A percentile compares a stretch with the other conserved stretches of the same genome.
Evolutionary conservation across 2,888 invertebrate species (phyloP).

Genomic region (Caenorhabditis virilis): DNA sequence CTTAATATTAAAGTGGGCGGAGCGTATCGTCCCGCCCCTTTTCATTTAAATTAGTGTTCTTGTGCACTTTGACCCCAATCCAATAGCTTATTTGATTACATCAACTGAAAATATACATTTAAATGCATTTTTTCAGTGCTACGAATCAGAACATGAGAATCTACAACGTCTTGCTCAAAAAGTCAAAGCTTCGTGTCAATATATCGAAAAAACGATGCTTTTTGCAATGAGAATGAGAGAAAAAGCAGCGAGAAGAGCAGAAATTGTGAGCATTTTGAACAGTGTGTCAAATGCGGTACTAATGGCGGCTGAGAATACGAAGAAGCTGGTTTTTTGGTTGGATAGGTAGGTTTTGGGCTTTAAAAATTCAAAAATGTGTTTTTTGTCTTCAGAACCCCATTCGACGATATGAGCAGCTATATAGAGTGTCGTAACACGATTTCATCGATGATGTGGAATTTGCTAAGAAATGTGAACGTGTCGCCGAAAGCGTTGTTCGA

Average conservation of each 20-base stretch:
- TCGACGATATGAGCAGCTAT: conserved; percentile 74
- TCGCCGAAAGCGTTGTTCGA: conserved; percentile 44
- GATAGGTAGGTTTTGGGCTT: conserved; percentile 76
- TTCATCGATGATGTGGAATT: conserved; percentile 38
- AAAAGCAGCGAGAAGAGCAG: conserved; percentile 33
- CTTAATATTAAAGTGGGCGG: no score
- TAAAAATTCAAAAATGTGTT: background rate
- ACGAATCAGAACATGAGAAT: conserved; percentile 87
- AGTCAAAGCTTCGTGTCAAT: conserved; percentile 77
- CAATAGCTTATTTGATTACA: no score
- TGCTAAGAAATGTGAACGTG: conserved; percentile 42
- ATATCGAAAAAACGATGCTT: conserved; percentile 28
- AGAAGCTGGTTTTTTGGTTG: conserved; percentile 87
- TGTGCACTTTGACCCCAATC: no score
- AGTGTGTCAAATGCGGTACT: conserved; percentile 74
- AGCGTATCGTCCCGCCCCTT: no score
- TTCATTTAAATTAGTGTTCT: no score
- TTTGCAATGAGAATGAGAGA: conserved; percentile 36
- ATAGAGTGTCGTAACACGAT: conserved; percentile 75
- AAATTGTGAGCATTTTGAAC: conserved; percentile 49
- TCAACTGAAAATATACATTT: conserved; percentile 6
- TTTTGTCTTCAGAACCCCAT: conserved; percentile 72
- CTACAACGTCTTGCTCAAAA: conserved; percentile 85
- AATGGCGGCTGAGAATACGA: conserved; percentile 82
- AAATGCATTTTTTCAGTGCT: conserved; percentile 81